Evolutionary conservation across 2,797 vertebrate genomes (phyloP), one percentile per base, ranked within the genome.

Genomic region (Periparus ater): DNA sequence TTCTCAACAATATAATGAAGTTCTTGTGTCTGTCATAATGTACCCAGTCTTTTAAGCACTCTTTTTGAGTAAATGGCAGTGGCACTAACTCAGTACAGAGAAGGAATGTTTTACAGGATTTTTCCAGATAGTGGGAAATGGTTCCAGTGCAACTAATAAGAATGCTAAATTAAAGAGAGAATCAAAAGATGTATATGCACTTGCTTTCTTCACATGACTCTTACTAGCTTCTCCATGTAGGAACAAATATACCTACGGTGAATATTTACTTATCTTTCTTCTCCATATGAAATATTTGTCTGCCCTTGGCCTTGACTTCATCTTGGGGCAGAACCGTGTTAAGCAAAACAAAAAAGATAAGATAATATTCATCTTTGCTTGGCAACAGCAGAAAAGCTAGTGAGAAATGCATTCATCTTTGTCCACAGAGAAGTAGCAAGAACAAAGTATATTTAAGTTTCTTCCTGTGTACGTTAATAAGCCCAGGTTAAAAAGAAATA

Each of bases 231-330:
- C 85, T 91, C 66, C 36, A 79, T 44, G 12, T 17, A 68, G 61
- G 22, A 95, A 48, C 66, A 94, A 93, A 74, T 38, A 71, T 26
- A 70, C 45, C 17, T 53, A 17, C 50, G 27, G 11, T 65, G 62
- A 91, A n/a, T 74, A 86, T 68, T 93, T 77, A 54, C 75, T 95
- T 96, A n/a, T 89, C 71, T 93, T 96, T 91, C 68, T 90, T 95
- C 79, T 82, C 48, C 36, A 42, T 65, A 29, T 38, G 76, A 95
- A 95, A 76, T 68, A 88, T 91, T 65, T 80, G 32, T 72, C 71
- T 90, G 80, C 42, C 87, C 91, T 95, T 96, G 83, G 67, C 78
- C 86, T 78, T 92, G 53, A 47, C 67, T 95, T 93, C 71, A 34
- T 80, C 58, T 84, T 65, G 26, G 65, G 83, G 60, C 45, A 95